phyloP scores from a whole-genome alignment of 2,113 vertebrate genomes.

The Apodemus sylvaticus region DNA sequence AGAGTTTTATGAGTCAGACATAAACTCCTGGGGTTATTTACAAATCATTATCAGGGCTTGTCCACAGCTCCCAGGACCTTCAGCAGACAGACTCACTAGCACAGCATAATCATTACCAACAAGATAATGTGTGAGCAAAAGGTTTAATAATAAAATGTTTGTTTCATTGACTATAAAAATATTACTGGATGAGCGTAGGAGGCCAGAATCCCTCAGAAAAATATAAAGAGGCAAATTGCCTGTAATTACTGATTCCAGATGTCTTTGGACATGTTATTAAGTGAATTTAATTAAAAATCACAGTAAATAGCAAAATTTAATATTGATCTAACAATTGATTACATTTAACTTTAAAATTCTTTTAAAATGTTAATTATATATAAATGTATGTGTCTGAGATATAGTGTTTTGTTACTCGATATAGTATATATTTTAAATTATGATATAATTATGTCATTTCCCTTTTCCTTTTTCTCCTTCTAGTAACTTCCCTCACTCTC shows the following conservation, averaged over 20 bases:
- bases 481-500: not conserved
- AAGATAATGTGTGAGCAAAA: not conserved
- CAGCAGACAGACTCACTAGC: not conserved
- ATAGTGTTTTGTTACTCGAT: not conserved
- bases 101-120: not conserved
- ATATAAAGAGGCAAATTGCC: not conserved
- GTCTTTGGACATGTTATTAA: not conserved
- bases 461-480: not conserved
- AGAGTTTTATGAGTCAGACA: constrained; percentile 18
- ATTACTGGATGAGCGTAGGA: not conserved
- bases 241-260: not conserved
- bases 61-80: not conserved
- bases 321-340: not conserved
- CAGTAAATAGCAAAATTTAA: not conserved
- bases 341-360: not conserved
- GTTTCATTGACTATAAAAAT: constrained; percentile 37
- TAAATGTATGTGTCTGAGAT: not conserved
- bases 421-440: not conserved
- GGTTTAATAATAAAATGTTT: not conserved
- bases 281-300: not conserved
- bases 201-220: not conserved
- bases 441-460: not conserved
- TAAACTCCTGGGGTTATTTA: constrained; percentile 47
- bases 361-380: not conserved
- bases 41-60: constrained; percentile 31